phyloP scores from a whole-genome alignment of 2,888 invertebrate genomes.

The Odontocolon sp. region DNA sequence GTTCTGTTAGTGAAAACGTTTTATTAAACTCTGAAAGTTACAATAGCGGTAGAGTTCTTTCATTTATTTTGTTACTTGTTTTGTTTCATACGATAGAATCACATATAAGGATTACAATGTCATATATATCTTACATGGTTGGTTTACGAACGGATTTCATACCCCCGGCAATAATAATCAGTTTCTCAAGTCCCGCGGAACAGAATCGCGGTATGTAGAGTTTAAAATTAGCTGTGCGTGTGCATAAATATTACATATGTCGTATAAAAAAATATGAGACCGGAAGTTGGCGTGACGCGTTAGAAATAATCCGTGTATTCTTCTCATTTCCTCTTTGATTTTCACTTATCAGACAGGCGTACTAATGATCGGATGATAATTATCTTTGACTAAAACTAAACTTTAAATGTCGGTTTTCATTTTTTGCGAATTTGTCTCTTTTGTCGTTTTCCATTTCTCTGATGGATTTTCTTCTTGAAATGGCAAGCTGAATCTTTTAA shows the following conservation, averaged over 20 bases:
- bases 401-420: neutral
- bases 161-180: constrained; percentile 36
- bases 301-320: constrained; percentile 44
- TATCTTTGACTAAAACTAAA: constrained; percentile 30
- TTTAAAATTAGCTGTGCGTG: constrained; percentile 60
- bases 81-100: constrained; percentile 62
- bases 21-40: constrained; percentile 79
- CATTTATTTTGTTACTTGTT: constrained; percentile 44
- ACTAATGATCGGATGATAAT: neutral
- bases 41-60: constrained; percentile 76
- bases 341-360: constrained; percentile 12
- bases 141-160: constrained; percentile 33
- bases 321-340: constrained; percentile 38
- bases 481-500: constrained; percentile 24
- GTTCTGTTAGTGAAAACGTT: constrained; percentile 76
- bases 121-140: constrained; percentile 49
- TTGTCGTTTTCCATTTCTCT: neutral
- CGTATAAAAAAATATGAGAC: constrained; percentile 62
- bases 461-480: neutral
- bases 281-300: constrained; percentile 56
- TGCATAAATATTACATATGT: constrained; percentile 57
- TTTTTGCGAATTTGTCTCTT: neutral
- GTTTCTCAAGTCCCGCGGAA: constrained; percentile 1
- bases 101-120: constrained; percentile 71
- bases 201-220: constrained; percentile 13